Percentiles rank a stretch among this genome's conserved stretches.
phyloP scores from a whole-genome alignment of 2,888 invertebrate genomes.

The Antheraea assamensis region DNA sequence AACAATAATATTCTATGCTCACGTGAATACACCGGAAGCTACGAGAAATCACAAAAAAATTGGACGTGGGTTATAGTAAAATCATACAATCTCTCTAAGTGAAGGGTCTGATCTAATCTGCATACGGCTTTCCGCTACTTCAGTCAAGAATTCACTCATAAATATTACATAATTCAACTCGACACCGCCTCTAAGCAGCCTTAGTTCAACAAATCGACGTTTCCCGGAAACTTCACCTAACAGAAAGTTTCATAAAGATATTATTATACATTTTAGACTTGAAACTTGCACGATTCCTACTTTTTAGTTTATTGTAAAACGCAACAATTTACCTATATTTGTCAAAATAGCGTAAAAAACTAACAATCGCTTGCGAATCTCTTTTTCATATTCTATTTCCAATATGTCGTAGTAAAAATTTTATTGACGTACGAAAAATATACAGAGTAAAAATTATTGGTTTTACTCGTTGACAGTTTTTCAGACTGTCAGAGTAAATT shows the following conservation, averaged over 20 bases:
- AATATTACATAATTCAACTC: constrained; percentile 26
- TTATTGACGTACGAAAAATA: too few relatives aligned
- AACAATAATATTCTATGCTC: not conserved
- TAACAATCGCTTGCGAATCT: not conserved
- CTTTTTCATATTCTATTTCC: not conserved
- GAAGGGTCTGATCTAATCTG: constrained; percentile 28
- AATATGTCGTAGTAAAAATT: too few relatives aligned
- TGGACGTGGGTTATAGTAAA: constrained; percentile 23
- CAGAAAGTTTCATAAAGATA: constrained; percentile 16
- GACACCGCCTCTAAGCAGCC: constrained; percentile 5
- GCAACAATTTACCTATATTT: not conserved
- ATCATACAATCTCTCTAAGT: constrained; percentile 16
- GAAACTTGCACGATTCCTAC: not conserved
- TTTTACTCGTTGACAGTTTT: not conserved
- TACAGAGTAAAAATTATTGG: too few relatives aligned
- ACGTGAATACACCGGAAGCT: constrained; percentile 10
- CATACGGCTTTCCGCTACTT: constrained; percentile 29
- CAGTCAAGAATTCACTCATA: constrained; percentile 26
- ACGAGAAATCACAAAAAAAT: constrained; percentile 28
- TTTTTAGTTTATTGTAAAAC: not conserved
- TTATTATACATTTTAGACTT: constrained; percentile 4
- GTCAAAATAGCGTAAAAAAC: not conserved
- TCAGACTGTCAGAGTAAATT: not conserved
- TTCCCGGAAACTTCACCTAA: constrained; percentile 10
- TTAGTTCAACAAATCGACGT: constrained; percentile 17